Evolutionary conservation across 2,888 invertebrate genomes (phyloP), one percentile per base, ranked within the genome.

Genomic region (Mesorhabditis sp.): DNA sequence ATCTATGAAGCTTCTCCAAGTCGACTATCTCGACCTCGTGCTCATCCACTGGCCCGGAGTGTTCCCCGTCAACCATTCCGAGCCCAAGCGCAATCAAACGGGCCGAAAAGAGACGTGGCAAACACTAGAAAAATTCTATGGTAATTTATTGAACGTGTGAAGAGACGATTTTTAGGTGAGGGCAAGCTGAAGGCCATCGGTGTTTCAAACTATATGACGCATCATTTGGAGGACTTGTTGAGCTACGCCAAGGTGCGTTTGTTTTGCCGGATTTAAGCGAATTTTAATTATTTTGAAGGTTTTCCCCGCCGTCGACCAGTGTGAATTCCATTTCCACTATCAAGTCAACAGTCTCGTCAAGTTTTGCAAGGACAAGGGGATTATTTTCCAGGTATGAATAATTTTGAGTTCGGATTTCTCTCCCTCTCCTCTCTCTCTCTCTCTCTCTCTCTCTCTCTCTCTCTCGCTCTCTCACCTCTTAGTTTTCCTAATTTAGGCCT

Each of bases 291-390:
- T 50, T 50, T 50, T 50, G 7, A 10, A 50, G 58, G 58, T 50
- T 2, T 92, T 92, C 13, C 89, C 90, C 73, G 91, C 92, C 0
- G 91, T 73, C 67, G 76, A 76, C 43, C 82, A 91, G 91, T 90
- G 91, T 61, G 92, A 93, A 86, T 91, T 90, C 88, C 92, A 93
- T 87, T 92, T 92, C 0, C 90, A 90, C 83, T 90, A 89, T 78
- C 88, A 89, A 67, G 90, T 91, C 84, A 85, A 86, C 0, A 89
- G 90, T 43, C 86, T 92, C 43, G 86, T 90, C 7, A 83, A 89
- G 4, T 90, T 89, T 76, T 92, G 92, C 82, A 87, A 87, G 58
- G 85, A 89, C 44, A 87, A 91, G 76, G 89, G 89, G 1, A 92
- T 93, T 69, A 87, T 90, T 58, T 83, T 92, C 15, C 92, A 93